These are phyloP conservation scores for Cryptocephalus primarius DNA, from an alignment of 2,888 invertebrate genomes.

Conservation along the genomic window DNA sequence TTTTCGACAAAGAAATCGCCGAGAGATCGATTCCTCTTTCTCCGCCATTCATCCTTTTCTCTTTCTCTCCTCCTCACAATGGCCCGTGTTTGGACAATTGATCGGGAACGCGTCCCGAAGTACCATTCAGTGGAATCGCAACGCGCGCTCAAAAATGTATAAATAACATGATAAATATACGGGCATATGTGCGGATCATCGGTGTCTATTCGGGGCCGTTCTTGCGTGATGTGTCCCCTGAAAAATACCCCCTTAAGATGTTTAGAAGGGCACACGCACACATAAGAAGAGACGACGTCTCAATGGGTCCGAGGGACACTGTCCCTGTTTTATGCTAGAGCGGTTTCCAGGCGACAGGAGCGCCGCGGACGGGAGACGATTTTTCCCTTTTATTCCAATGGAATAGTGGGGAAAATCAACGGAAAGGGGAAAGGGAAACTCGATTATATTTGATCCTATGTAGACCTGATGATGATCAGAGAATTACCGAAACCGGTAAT, in stretches of 20 bases:
- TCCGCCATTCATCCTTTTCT: too few relatives aligned
- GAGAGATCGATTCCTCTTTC: too few relatives aligned
- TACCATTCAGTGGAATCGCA: slow-evolving; percentile 11
- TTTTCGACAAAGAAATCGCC: too few relatives aligned
- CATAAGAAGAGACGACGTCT: slow-evolving; percentile 8
- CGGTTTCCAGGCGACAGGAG: slow-evolving; percentile 4
- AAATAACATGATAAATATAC: slow-evolving; percentile 16
- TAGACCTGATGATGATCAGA: too few relatives aligned
- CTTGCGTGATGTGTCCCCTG: slow-evolving; percentile 16
- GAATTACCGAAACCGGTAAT: too few relatives aligned
- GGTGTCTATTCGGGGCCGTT: slow-evolving; percentile 13
- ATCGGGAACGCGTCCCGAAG: slow-evolving; percentile 9
- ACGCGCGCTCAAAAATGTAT: slow-evolving; percentile 8
- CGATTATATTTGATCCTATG: too few relatives aligned
- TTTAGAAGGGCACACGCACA: slow-evolving; percentile 9
- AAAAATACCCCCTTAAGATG: slow-evolving; percentile 15
- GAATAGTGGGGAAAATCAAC: too few relatives aligned
- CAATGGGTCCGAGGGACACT: slow-evolving; percentile 12
- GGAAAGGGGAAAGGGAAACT: too few relatives aligned
- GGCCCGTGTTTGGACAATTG: slow-evolving; percentile 19
- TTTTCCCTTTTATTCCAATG: too few relatives aligned
- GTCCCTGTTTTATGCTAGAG: slow-evolving; percentile 13
- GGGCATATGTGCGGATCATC: slow-evolving; percentile 15
- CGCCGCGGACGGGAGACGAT: too few relatives aligned
- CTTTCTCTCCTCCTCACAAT: too few relatives aligned